Evolutionary conservation across 64 coral and sea anemone genomes (phyloP).

Genomic region (Montipora cactus): DNA sequence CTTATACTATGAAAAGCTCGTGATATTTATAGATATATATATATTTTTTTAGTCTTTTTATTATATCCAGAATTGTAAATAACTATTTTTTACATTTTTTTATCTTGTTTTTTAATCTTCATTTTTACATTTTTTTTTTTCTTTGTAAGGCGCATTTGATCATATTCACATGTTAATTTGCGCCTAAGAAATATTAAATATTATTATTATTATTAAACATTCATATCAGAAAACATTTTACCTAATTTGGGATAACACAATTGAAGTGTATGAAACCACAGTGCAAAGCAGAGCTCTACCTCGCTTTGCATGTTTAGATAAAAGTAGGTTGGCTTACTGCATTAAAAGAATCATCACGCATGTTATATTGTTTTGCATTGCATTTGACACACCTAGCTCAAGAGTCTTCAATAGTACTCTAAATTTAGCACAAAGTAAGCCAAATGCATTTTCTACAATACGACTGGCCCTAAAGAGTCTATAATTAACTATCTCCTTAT

Average conservation of each 20-base stretch:
- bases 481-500: not conserved
- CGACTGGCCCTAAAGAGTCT: not conserved
- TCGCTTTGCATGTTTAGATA: not conserved
- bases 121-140: too few species aligned
- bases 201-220: not conserved
- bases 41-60: too few species aligned
- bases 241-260: conserved; percentile 1
- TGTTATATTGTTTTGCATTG: conserved; percentile 44
- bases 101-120: too few species aligned
- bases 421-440: conserved; percentile 67
- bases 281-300: not conserved
- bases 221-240: conserved; percentile 10
- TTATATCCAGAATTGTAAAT: too few species aligned
- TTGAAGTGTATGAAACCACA: not conserved
- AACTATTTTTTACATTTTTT: too few species aligned
- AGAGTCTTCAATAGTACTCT: conserved; percentile 65
- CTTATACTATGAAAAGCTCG: too few species aligned
- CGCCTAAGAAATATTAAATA: too few species aligned
- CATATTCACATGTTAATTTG: too few species aligned
- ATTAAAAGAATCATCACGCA: not conserved
- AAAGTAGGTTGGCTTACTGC: not conserved
- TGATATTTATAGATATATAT: too few species aligned
- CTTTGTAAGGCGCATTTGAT: too few species aligned
- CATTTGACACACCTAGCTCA: conserved; percentile 63
- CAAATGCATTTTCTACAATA: conserved; percentile 62